Evolutionary conservation across 1,140 invertebrate species (phyloP).

Genomic region (Cydia fagiglandana): DNA sequence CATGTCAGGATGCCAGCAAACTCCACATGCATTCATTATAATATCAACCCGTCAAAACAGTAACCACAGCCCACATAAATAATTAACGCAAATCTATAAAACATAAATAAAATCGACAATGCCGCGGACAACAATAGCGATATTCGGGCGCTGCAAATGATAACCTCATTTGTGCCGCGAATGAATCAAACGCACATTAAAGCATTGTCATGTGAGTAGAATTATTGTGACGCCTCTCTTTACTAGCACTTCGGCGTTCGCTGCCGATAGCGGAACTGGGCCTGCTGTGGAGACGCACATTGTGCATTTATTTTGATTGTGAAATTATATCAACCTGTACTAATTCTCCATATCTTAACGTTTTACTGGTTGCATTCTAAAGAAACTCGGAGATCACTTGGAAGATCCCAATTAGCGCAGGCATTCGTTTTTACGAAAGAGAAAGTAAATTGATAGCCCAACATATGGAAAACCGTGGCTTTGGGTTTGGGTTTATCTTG

Average conservation of each 20-base stretch:
- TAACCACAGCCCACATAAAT: constrained; percentile 30
- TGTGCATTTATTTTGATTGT: neutral
- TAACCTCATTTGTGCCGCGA: constrained; percentile 73
- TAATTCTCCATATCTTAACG: no score
- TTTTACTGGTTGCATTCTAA: no score
- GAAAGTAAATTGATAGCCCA: no score
- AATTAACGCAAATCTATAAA: constrained; percentile 32
- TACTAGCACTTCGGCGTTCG: constrained; percentile 64
- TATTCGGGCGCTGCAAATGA: constrained; percentile 72
- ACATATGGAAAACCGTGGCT: no score
- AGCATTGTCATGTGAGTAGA: constrained; percentile 74
- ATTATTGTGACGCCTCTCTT: constrained; percentile 75
- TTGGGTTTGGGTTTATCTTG: no score
- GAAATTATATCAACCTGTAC: neutral
- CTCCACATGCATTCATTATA: constrained; percentile 52
- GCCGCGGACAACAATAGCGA: constrained; percentile 55
- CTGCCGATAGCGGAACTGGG: constrained; percentile 38
- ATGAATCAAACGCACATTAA: constrained; percentile 76
- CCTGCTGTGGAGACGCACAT: constrained; percentile 22
- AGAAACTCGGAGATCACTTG: no score
- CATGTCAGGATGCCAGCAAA: constrained; percentile 40
- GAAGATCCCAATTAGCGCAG: no score
- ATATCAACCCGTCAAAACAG: constrained; percentile 46
- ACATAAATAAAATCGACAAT: constrained; percentile 31
- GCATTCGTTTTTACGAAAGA: no score